phyloP scores from a whole-genome alignment of 2,797 vertebrate genomes.

The Hirundo rustica region DNA sequence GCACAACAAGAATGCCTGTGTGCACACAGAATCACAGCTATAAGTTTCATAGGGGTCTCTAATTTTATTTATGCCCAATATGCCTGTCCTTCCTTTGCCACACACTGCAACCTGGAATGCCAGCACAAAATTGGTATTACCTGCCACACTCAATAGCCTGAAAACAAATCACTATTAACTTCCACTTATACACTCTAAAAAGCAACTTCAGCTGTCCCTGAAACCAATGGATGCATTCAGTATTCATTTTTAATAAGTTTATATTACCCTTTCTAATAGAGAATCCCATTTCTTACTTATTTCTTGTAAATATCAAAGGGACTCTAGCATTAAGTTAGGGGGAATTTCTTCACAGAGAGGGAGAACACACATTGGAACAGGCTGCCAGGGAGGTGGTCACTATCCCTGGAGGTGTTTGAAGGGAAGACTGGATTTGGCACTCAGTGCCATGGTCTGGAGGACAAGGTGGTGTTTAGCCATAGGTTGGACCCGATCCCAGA shows the following conservation, averaged over 20 bases:
- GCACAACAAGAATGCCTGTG: background rate
- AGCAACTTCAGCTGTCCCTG: background rate
- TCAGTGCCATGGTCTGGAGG: background rate
- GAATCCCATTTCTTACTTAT: background rate
- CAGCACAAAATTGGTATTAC: background rate
- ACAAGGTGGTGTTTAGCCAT: background rate
- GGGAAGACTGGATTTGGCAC: background rate
- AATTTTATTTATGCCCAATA: background rate
- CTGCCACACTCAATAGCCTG: background rate
- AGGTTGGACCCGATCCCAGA: fast-evolving
- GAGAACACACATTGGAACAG: fast-evolving
- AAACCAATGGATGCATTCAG: background rate
- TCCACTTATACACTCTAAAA: background rate
- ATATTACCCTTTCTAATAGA: background rate
- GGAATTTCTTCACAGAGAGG: background rate
- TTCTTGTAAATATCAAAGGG: background rate
- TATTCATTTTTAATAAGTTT: background rate
- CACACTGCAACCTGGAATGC: background rate
- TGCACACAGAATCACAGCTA: background rate
- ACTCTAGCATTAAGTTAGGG: background rate
- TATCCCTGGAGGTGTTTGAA: background rate
- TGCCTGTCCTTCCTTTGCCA: background rate
- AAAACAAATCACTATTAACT: background rate
- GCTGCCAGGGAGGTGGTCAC: background rate
- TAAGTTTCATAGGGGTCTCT: background rate